Conservation (phyloP, 2,888 invertebrate genomes). For the Trichogramma dendrolimi region DNA sequence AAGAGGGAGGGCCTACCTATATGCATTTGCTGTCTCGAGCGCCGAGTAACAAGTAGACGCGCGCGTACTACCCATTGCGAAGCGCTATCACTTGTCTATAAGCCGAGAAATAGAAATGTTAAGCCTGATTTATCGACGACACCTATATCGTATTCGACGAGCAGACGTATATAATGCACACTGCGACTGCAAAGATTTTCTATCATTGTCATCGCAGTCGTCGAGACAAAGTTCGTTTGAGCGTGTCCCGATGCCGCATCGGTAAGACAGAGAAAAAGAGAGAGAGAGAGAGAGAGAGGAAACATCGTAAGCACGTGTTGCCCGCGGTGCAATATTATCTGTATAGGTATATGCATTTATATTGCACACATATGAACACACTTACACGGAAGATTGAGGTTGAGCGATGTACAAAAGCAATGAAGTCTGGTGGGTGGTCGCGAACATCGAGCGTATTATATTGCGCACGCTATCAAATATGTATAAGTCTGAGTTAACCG, state of each 20-base stretch:
- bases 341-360: no score
- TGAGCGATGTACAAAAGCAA: slow-evolving; percentile 31
- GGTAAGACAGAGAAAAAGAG: neutral
- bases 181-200: no score
- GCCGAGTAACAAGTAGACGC: no score
- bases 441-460: neutral
- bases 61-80: no score
- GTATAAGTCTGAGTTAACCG: neutral
- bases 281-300: slow-evolving; percentile 16
- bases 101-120: slow-evolving; percentile 27
- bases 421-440: slow-evolving; percentile 30
- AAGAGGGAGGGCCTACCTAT: no score
- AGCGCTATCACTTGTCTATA: neutral
- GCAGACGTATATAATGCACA: neutral
- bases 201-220: no score
- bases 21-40: no score
- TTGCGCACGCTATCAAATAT: no score
- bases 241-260: neutral
- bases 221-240: no score
- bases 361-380: slow-evolving; percentile 5
- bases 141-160: slow-evolving; percentile 28
- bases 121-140: slow-evolving; percentile 27
- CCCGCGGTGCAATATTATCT: slow-evolving; percentile 16
- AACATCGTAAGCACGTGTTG: slow-evolving; percentile 4
- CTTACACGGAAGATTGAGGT: neutral